These are phyloP conservation scores for Oenanthe melanoleuca DNA, from an alignment of 2,113 vertebrate genomes.

Conservation along the genomic window DNA sequence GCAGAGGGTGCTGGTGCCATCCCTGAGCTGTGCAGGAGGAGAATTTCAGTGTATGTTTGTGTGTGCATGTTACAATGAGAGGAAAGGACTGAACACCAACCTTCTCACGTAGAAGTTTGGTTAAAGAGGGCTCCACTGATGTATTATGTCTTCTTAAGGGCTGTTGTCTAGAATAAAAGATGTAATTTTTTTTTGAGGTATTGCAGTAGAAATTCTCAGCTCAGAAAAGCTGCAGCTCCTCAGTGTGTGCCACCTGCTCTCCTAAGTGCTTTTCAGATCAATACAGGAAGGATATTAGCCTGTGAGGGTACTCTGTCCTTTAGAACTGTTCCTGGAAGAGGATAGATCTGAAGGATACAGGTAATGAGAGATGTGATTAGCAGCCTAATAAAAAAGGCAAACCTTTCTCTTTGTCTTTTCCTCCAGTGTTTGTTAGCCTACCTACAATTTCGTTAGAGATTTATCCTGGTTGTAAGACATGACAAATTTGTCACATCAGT, in stretches of 20 bases:
- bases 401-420: not conserved
- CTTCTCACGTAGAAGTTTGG: not conserved
- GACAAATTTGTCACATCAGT: not conserved
- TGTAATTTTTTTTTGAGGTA: not conserved
- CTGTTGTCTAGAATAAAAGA: not conserved
- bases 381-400: not conserved
- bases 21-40: not conserved
- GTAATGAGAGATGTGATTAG: not conserved
- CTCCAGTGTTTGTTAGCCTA: not conserved
- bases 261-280: conserved; percentile 45
- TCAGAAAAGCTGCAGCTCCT: not conserved
- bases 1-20: conserved; percentile 58
- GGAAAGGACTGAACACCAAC: not conserved
- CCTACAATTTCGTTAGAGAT: not conserved
- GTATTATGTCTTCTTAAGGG: not conserved
- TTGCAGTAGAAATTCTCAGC: not conserved
- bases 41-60: accelerated
- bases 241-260: not conserved
- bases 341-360: not conserved
- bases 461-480: not conserved
- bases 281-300: not conserved
- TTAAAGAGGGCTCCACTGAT: not conserved
- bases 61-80: accelerated
- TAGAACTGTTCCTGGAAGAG: not conserved
- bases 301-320: not conserved